Evolutionary conservation across 2,113 vertebrate species (phyloP).

Genomic region (Bettongia penicillata): DNA sequence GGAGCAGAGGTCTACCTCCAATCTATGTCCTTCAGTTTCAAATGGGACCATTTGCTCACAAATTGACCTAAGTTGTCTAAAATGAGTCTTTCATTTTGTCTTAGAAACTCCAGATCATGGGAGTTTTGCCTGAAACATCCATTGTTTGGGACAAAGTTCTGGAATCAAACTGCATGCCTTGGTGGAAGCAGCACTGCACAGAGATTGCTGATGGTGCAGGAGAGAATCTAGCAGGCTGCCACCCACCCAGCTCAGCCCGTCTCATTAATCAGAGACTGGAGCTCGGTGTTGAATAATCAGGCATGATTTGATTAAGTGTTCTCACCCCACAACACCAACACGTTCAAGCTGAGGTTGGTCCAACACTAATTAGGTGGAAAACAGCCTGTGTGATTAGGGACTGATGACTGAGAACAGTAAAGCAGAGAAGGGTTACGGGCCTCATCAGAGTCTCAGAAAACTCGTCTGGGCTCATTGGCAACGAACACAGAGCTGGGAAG

Average conservation of each 20-base stretch:
- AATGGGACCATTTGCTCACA: background rate
- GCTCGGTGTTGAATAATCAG: slow-evolving; percentile 41
- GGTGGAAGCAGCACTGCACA: background rate
- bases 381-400: background rate
- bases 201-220: background rate
- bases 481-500: background rate
- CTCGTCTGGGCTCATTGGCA: background rate
- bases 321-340: slow-evolving; percentile 24
- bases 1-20: background rate
- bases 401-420: background rate
- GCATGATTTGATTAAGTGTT: slow-evolving; percentile 27
- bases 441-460: background rate
- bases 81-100: background rate
- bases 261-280: slow-evolving; percentile 43
- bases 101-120: background rate
- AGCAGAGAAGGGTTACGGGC: background rate
- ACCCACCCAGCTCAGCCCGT: background rate
- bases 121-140: background rate
- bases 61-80: background rate
- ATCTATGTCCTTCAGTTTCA: background rate
- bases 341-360: slow-evolving; percentile 52
- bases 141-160: background rate
- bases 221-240: background rate
- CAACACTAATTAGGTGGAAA: slow-evolving; percentile 66
- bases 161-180: background rate